Base-by-base conservation (phyloP, 2,797 vertebrate genomes). In the Neosilurus hyrtlii region DNA sequence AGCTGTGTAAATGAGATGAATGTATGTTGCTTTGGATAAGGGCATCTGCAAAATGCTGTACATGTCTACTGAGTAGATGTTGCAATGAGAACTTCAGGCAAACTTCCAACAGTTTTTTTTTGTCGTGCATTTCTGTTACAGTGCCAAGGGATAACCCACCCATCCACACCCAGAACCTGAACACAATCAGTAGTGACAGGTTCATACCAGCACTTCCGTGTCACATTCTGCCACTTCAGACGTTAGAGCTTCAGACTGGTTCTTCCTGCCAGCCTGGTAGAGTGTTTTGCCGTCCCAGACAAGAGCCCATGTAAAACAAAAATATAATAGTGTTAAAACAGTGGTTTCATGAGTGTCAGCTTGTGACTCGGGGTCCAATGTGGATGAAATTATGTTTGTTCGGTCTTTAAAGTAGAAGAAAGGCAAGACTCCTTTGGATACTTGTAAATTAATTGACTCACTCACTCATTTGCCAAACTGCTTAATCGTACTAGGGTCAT, bases 151-250 rank as follows among this genome's bases (percentile, higher is more conserved):
- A 22, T 85, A 68, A 83, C 52, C 67, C 66, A 74, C 56, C 83
- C 70, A 35, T 76, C 74, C 87, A 85, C 87, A 85, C 87, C 87
- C 81, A 79, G 16, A 77, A 63, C 10, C 22, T 81, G 81, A 83
- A 73, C 74, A 81, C 79, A 86, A 75, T 82, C 81, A 70, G 66
- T 24, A 82, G 62, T 79, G 62, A 82, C 70, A 83, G 71, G 14
- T 83, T 84, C 82, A 75, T 85, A 80, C 83, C 81, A 80, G 52
- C 26, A 56, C 78, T 66, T 80, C 20, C 75, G 30, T 66, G 37
- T 51, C 80, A 82, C 52, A 70, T 52, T 82, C 22, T 63, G 56
- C 16, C 59, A 73, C 67, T 85, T 86, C 52, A 80, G 66, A 56
- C 76, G n/a, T 56, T 24, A 66, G 22, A 14, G 22, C 43, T 67